Conservation (phyloP, 2,797 vertebrate species). For the Sebastes itinus region DNA sequence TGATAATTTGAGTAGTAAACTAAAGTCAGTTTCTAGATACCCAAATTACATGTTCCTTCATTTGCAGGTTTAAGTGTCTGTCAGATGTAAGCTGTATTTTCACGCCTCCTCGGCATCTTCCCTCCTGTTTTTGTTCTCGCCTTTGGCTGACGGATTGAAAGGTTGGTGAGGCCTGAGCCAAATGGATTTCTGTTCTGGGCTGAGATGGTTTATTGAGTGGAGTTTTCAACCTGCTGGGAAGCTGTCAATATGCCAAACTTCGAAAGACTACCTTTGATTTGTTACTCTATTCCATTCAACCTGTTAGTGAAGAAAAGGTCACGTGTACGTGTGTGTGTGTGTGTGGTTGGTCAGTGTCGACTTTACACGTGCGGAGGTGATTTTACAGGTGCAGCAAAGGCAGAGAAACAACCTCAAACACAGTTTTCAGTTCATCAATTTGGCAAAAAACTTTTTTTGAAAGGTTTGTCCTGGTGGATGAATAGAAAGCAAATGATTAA, state of each 20-base stretch:
- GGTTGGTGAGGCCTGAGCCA: conserved; percentile 48
- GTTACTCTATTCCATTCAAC: conserved; percentile 44
- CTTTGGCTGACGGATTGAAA: conserved; percentile 56
- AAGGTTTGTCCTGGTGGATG: background rate
- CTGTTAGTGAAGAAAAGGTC: conserved; percentile 53
- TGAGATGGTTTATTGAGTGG: conserved; percentile 63
- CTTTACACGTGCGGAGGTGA: background rate
- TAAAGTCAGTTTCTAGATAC: background rate
- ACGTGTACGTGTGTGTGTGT: conserved; percentile 14
- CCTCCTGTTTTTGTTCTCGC: conserved; percentile 22
- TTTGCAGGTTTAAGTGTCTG: background rate
- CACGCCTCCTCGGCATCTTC: conserved; percentile 22
- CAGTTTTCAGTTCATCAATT: background rate
- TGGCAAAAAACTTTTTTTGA: rapidly evolving
- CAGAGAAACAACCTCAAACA: background rate
- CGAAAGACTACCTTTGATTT: conserved; percentile 62
- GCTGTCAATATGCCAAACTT: conserved; percentile 66
- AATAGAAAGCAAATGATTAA: background rate
- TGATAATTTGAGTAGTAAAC: background rate
- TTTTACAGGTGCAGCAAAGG: background rate
- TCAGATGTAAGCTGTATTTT: conserved; percentile 36
- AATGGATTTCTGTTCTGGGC: conserved; percentile 62
- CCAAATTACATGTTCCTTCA: background rate
- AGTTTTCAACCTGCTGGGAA: conserved; percentile 63
- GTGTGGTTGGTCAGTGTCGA: background rate